Conservation (phyloP, 2,113 vertebrate genomes). For the Percina caprodes region DNA sequence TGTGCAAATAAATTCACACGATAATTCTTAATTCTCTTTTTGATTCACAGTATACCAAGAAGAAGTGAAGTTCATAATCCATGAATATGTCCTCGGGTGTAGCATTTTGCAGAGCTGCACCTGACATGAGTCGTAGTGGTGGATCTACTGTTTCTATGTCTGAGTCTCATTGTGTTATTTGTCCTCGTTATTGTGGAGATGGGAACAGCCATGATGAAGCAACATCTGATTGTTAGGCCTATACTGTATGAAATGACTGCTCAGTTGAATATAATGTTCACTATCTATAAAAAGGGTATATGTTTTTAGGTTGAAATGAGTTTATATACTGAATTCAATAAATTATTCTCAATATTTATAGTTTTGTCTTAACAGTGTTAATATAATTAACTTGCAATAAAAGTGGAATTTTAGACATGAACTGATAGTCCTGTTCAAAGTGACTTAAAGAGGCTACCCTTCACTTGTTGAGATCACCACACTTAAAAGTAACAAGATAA, state of each 20-base stretch:
- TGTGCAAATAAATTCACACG: neutral
- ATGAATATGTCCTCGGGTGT: neutral
- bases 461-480: neutral
- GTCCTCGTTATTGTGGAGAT: neutral
- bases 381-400: neutral
- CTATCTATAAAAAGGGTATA: slow-evolving; percentile 4
- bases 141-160: neutral
- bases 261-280: neutral
- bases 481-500: neutral
- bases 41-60: slow-evolving; percentile 69
- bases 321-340: slow-evolving; percentile 8
- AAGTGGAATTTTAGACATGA: neutral
- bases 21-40: neutral
- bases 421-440: too few relatives aligned
- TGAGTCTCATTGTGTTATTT: neutral
- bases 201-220: neutral
- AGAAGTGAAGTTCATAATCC: slow-evolving; percentile 40
- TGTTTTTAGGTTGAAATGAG: neutral
- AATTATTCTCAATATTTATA: neutral
- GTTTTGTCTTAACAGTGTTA: neutral
- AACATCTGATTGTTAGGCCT: neutral
- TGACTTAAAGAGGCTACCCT: neutral
- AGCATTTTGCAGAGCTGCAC: neutral
- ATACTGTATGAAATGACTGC: neutral
- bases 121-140: neutral